Base-by-base conservation (phyloP, 2,113 vertebrate species). In the Bostrychus sinensis region DNA sequence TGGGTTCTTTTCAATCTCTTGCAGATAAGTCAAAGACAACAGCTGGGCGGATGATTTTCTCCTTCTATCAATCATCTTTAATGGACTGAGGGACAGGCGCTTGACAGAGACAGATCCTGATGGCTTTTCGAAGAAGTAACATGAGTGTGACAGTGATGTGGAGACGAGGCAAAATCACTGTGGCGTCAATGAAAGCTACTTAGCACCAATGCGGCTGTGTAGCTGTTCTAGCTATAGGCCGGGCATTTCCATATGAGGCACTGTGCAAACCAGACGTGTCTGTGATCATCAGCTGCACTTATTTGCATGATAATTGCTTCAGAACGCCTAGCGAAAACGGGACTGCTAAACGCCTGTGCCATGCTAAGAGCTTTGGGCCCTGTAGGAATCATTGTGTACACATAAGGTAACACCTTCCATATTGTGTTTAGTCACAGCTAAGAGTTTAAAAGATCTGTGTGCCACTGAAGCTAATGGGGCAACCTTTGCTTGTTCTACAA, bases 31-130 rank as follows among this genome's bases (percentile, higher is more conserved):
- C 82, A 81, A 88, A 69, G 80, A 78, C 84, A 91, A 88, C 89
- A 91, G 90, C 89, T 91, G 89, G 89, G 87, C 61, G 79, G 79
- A 78, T 75, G 79, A 86, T 88, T 87, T 82, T 86, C 80, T 14
- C 17, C 74, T 75, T 77, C 72, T 84, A 90, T 91, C 89, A 88
- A 90, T 92, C 90, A 92, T 89, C 86, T 92, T 89, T 90, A 93
- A 92, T 91, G 91, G 86, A 89, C 74, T 91, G 88, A 90, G 81
- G 72, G 86, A 89, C 84, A 85, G 85, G 80, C 77, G 60, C 68
- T 56, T 83, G 88, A 92, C 86, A 91, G 86, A 91, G 88, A 89
- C 79, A 72, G 83, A 89, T 91, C 85, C 86, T 89, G 84, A 90
- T 87, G 86, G 85, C 83, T 86, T 85, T 85, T 78, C 11, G 68